Conservation (phyloP, 2,113 vertebrate species). For the Poeciliopsis retropinna region DNA sequence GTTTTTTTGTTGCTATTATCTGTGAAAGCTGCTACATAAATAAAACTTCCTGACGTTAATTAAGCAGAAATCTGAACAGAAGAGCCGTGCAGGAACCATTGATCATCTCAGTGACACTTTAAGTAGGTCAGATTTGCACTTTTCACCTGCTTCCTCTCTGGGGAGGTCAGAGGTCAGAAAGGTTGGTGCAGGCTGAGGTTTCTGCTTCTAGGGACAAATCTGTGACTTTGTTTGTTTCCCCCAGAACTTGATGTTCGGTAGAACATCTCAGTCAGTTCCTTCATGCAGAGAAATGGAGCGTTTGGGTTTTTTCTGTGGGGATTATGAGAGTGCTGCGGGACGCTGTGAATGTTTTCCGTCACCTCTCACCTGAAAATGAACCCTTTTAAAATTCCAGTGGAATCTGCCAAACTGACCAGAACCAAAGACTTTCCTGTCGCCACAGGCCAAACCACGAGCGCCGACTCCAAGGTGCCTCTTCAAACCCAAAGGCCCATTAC, state of each 20-base stretch:
- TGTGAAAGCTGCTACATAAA: not conserved
- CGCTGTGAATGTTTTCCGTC: not conserved
- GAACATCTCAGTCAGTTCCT: too few species aligned
- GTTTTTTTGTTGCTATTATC: not conserved
- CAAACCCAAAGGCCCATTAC: too few species aligned
- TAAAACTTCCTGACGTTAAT: not conserved
- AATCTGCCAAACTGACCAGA: constrained; percentile 6
- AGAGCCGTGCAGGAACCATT: not conserved
- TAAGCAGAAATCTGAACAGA: not conserved
- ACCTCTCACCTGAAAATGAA: not conserved
- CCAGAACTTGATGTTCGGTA: too few species aligned
- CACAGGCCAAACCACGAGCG: not conserved
- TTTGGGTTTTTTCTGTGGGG: too few species aligned
- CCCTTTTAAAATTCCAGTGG: constrained; percentile 7
- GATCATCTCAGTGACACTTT: not conserved
- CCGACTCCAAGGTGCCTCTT: not conserved
- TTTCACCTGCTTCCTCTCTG: not conserved
- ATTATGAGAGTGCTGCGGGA: too few species aligned
- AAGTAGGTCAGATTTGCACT: not conserved
- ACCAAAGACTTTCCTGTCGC: not conserved
- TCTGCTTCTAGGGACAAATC: too few species aligned
- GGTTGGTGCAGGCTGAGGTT: too few species aligned
- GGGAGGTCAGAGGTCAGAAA: not conserved
- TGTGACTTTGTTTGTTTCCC: too few species aligned
- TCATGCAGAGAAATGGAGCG: too few species aligned